phyloP scores from a whole-genome alignment of 2,113 vertebrate species.

The Heloderma charlesbogerti region DNA sequence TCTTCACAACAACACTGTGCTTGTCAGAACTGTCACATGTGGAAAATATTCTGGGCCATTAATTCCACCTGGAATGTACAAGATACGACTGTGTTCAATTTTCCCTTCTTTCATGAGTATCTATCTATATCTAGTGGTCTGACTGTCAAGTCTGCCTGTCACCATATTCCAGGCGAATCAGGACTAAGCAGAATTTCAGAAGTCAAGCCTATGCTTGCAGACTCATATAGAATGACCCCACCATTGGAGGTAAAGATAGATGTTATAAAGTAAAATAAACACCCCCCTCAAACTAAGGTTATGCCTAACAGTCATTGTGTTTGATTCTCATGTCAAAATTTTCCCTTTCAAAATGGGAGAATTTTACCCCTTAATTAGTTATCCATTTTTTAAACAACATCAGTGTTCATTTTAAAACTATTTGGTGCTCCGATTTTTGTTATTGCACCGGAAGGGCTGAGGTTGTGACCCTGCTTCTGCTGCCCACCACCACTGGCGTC shows the following conservation, averaged over 20 bases:
- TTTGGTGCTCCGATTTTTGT: not conserved
- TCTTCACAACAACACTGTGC: fast-evolving
- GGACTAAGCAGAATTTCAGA: not conserved
- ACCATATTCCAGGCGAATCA: too few species aligned
- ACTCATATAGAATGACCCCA: not conserved
- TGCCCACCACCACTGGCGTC: not conserved
- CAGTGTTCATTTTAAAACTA: not conserved
- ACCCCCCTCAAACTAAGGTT: not conserved
- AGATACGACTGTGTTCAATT: conserved; percentile 11
- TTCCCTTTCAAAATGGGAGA: not conserved
- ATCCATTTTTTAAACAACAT: not conserved
- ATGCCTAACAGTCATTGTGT: too few species aligned
- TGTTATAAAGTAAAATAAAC: not conserved
- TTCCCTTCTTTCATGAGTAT: conserved; percentile 11
- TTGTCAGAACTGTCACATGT: conserved; percentile 2
- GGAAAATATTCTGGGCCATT: conserved; percentile 22
- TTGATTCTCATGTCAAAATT: not conserved
- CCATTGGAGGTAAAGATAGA: not conserved
- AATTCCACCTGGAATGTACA: not conserved
- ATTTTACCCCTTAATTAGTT: not conserved
- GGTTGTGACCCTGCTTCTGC: not conserved
- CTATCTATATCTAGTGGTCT: not conserved
- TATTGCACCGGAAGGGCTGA: not conserved
- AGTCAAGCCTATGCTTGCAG: not conserved
- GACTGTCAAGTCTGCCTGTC: not conserved